A percentile compares a stretch with the other conserved stretches of the same genome.
These are phyloP conservation scores for Drosophila sturtevanti DNA, from an alignment of 1,140 invertebrate species.

Conservation along the genomic window DNA sequence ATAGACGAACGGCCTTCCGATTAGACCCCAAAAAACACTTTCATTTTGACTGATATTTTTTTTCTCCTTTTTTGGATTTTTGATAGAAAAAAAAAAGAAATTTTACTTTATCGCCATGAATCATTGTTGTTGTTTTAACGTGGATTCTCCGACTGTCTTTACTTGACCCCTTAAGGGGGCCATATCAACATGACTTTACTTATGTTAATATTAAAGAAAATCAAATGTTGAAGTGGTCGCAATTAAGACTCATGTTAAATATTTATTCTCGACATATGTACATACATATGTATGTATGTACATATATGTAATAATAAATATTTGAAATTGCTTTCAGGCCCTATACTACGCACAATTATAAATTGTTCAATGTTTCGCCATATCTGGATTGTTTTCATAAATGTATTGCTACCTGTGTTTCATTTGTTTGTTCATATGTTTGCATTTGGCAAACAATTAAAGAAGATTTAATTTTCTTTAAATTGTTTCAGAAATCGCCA, in stretches of 20 bases:
- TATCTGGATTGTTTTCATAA: slow-evolving; percentile 12
- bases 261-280: slow-evolving; percentile 65
- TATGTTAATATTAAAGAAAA: slow-evolving; percentile 39
- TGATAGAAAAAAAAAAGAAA: no score
- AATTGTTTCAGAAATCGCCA: slow-evolving; percentile 25
- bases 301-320: slow-evolving; percentile 68
- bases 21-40: slow-evolving; percentile 58
- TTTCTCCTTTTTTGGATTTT: background rate
- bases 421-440: slow-evolving; percentile 45
- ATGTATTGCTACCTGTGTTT: slow-evolving; percentile 68
- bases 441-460: slow-evolving; percentile 50
- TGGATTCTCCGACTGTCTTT: slow-evolving; percentile 37
- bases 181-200: slow-evolving; percentile 42
- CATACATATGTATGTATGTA: slow-evolving; percentile 48
- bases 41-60: slow-evolving; percentile 16
- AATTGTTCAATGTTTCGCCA: slow-evolving; percentile 72
- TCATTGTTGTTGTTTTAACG: slow-evolving; percentile 26
- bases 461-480: slow-evolving; percentile 45
- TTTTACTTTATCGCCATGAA: slow-evolving; percentile 36
- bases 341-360: slow-evolving; percentile 69
- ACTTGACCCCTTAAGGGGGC: slow-evolving; percentile 46
- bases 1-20: slow-evolving; percentile 51
- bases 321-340: slow-evolving; percentile 46
- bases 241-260: slow-evolving; percentile 67
- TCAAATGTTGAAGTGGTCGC: slow-evolving; percentile 27